Evolutionary conservation across 1,140 invertebrate genomes (phyloP), one percentile per base, ranked within the genome.

Genomic region (Temnothorax nylanderi): DNA sequence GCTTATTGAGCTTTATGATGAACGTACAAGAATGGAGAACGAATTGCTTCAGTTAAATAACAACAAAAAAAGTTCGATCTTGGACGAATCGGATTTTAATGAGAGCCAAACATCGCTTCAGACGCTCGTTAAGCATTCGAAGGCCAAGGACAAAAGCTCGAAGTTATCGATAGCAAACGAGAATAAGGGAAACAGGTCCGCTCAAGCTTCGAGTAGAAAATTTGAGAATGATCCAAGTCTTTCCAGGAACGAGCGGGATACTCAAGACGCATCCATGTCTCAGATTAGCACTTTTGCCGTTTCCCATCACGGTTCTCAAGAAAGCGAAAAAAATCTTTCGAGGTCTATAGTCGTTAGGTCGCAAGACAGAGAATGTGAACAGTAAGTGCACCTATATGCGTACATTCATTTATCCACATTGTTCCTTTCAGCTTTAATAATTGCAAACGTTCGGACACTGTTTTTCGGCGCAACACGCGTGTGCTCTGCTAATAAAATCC

Each of bases 231-330:
- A 64, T 64, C 56, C 89, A 37, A 92, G 86, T 44, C 88, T 92
- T 18, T 88, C 90, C 6, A 91, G 90, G 6, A 93, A 91, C 44
- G 49, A 85, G 3, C 88, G 75, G 3, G 93, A 92, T 75, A 62
- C 91, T 7, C 94, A 93, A 13, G 94, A 94, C 75, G 89, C 93
- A 8, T 94, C 94, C 3, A 93, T 91, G 69, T 95, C 95, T 37
- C 94, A 94, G 85, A 91, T 95, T 62, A 94, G 93, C 72, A 94
- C 94, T 34, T 92, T 95, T 10, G 93, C 94, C 0, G 94, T 95
- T 86, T 95, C 94, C 8, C 92, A 93, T 37, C 94, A 94, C 72
- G 95, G 93, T 71, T 94, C 94, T 0, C 94, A 91, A 5, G 94
- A 95, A 21, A 95, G 93, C 47, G 94, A 95, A 18, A 93, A 92